Evolutionary conservation across 2,888 invertebrate species (phyloP), one percentile per base, ranked within the genome.

Genomic region (Willowsia nigromaculata): DNA sequence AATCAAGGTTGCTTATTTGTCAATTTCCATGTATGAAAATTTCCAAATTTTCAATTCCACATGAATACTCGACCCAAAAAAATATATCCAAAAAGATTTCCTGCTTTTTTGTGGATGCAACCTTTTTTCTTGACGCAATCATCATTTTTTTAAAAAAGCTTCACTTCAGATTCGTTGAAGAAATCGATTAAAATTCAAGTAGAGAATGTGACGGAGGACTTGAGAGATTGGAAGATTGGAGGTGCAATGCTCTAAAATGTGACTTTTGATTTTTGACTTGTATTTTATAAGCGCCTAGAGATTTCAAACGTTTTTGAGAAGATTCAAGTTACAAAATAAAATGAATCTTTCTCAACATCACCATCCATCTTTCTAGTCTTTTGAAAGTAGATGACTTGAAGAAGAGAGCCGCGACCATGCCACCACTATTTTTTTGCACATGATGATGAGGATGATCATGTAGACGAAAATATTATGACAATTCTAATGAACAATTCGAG

Each of bases 401-500:
- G 56, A 6, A 59, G 3, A 59, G 25, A 59, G 13, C n/a, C n/a
- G n/a, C n/a, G n/a, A n/a, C n/a, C n/a, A n/a, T n/a, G n/a, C n/a
- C n/a, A 59, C 30, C 18, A 18, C 47, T 13, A 2, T 50, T 50
- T 11, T 18, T 18, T 15, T 4, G 5, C 11, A 5, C 3, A 59
- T 59, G 56, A 27, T 59, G 25, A 50, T 50, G 15, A 50, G 18
- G 56, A 56, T 56, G 56, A 65, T 27, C 27, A 15, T 27, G 62
- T n/a, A 27, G 76, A 76, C 27, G 33, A 50, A 76, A 76, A 53
- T 53, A 53, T 76, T 76, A 53, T 53, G 76, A 76, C 76, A 76
- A 76, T 53, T 71, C 53, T 76, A 76, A 76, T 76, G 76, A 76
- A 76, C 50, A 76, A 76, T 76, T 76, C 76, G 4, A 53, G 76